Conservation (phyloP, 2,113 vertebrate species). For the Carollia perspicillata region DNA sequence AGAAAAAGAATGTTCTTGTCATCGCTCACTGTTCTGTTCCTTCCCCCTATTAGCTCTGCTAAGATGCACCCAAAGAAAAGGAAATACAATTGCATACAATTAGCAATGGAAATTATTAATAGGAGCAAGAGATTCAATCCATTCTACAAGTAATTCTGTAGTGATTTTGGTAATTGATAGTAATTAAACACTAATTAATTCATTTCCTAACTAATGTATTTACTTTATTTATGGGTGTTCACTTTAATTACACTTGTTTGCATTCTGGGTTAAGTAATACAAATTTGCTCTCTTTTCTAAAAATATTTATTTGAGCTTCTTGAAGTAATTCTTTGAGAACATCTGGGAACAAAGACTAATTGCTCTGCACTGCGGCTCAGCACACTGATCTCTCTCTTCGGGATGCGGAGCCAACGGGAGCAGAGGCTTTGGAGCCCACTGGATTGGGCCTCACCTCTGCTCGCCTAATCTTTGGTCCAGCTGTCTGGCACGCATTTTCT, state of each 20-base stretch:
- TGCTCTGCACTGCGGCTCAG: constrained; percentile 69
- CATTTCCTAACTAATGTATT: constrained; percentile 79
- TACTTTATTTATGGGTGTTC: constrained; percentile 80
- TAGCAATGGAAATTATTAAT: constrained; percentile 68
- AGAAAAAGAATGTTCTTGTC: constrained; percentile 44
- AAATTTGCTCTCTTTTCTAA: constrained; percentile 76
- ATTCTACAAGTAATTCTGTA: constrained; percentile 74
- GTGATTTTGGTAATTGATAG: constrained; percentile 81
- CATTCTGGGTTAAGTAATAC: constrained; percentile 79
- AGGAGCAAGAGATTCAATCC: constrained; percentile 63
- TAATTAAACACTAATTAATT: constrained; percentile 84
- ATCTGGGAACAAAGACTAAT: constrained; percentile 77
- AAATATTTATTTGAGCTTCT: constrained; percentile 80
- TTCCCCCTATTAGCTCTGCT: constrained; percentile 63
- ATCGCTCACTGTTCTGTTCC: constrained; percentile 45
- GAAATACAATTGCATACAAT: constrained; percentile 57
- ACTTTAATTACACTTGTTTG: constrained; percentile 78
- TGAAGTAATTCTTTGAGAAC: constrained; percentile 77
- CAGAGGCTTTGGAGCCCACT: constrained; percentile 38
- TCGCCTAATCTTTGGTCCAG: background rate
- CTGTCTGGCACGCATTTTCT: background rate
- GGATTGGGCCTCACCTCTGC: background rate
- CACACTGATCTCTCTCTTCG: constrained; percentile 61
- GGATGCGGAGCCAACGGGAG: constrained; percentile 51
- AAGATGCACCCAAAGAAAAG: constrained; percentile 60